These are phyloP conservation scores for Achlya flavicornis DNA, from an alignment of 2,888 invertebrate genomes.

Conservation along the genomic window DNA sequence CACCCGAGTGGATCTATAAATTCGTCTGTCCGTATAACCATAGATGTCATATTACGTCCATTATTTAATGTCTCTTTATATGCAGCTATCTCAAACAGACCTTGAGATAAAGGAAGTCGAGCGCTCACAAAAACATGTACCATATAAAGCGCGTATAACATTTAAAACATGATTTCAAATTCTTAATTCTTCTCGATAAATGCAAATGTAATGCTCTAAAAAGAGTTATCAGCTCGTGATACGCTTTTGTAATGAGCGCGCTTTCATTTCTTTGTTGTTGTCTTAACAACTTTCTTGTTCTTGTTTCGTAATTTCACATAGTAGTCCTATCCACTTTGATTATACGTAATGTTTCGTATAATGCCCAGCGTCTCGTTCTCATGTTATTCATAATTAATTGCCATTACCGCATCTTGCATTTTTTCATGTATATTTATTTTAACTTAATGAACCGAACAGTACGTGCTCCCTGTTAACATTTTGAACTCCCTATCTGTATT, in stretches of 20 bases:
- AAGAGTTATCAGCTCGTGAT: conserved; percentile 49
- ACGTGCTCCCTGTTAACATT: conserved; percentile 61
- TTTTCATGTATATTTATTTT: conserved; percentile 44
- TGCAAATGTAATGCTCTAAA: conserved; percentile 27
- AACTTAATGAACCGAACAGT: conserved; percentile 34
- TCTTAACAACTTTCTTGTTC: conserved; percentile 67
- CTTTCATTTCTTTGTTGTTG: conserved; percentile 69
- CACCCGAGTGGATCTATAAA: conserved; percentile 33
- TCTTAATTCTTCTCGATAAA: conserved; percentile 21
- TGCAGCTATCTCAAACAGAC: conserved; percentile 33
- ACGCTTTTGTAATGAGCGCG: conserved; percentile 55
- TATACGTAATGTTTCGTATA: conserved; percentile 71
- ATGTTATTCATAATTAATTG: conserved; percentile 60
- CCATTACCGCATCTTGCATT: conserved; percentile 63
- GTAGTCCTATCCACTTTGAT: conserved; percentile 55
- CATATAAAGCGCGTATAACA: conserved; percentile 28
- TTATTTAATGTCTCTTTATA: conserved; percentile 32
- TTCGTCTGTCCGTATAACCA: conserved; percentile 40
- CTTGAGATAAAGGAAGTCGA: conserved; percentile 50
- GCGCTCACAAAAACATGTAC: conserved; percentile 36
- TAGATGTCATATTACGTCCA: conserved; percentile 44
- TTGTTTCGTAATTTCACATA: conserved; percentile 74
- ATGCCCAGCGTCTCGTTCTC: conserved; percentile 61
- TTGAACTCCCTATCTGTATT: conserved; percentile 48
- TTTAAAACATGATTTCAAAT: conserved; percentile 15